Evolutionary conservation across 2,888 invertebrate species (phyloP).

Genomic region (Calliopum simillimum): DNA sequence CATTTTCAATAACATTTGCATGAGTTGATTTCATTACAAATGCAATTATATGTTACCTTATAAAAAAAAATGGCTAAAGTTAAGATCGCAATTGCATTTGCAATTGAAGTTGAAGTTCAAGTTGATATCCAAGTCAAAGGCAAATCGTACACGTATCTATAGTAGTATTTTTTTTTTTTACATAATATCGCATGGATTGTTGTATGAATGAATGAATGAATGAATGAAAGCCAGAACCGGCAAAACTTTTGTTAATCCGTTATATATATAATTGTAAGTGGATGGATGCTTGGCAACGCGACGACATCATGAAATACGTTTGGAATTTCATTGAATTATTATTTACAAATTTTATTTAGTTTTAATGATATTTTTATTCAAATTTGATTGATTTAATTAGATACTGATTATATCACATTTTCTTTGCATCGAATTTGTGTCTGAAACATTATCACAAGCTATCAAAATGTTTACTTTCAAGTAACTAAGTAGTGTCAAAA

Average conservation of each 20-base stretch:
- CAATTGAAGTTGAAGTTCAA: constrained; percentile 6
- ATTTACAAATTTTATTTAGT: too few species aligned
- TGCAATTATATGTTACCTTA: constrained; percentile 12
- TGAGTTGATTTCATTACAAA: neutral
- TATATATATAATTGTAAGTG: neutral
- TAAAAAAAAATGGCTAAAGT: neutral
- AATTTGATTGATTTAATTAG: too few species aligned
- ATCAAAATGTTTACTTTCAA: too few species aligned
- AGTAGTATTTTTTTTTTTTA: too few species aligned
- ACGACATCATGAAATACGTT: neutral
- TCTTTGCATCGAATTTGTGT: too few species aligned
- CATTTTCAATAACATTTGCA: constrained; percentile 1
- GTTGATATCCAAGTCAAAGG: neutral
- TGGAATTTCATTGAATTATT: too few species aligned
- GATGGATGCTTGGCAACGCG: constrained; percentile 2
- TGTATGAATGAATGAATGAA: constrained; percentile 13
- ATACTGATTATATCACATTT: too few species aligned
- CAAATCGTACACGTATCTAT: neutral
- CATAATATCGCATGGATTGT: neutral
- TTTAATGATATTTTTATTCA: too few species aligned
- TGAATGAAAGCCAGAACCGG: neutral
- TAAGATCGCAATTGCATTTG: neutral
- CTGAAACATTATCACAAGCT: too few species aligned
- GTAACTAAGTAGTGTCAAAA: too few species aligned
- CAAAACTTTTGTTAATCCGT: constrained; percentile 2